Evolutionary conservation across 92 coral and sea anemone species (phyloP).

Genomic region (Epizoanthus scotinus): DNA sequence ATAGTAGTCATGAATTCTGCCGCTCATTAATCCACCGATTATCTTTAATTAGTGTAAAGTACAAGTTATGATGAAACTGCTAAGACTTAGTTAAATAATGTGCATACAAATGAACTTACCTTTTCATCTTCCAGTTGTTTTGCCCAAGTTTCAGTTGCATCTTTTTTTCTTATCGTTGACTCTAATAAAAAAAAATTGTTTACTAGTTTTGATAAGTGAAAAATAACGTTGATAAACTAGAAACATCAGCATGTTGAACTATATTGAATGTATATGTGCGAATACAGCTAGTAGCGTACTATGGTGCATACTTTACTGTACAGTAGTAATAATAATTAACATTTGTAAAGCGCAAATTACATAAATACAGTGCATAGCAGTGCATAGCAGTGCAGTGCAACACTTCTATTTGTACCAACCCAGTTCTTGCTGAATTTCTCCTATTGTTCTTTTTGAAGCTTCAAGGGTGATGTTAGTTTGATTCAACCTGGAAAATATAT

Average conservation of each 20-base stretch:
- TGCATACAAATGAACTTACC: background rate
- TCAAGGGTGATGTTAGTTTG: slow-evolving; percentile 37
- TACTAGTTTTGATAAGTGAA: no score
- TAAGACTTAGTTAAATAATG: background rate
- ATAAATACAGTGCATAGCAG: background rate
- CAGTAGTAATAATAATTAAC: no score
- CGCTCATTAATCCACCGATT: no score
- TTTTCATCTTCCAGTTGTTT: slow-evolving; percentile 33
- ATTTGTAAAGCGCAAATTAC: no score
- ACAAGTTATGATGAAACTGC: no score
- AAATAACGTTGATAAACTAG: no score
- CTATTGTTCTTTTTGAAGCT: slow-evolving; percentile 44
- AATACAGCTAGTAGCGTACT: no score
- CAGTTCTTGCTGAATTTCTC: slow-evolving; percentile 26
- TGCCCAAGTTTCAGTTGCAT: slow-evolving; percentile 18
- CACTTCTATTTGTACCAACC: slow-evolving; percentile 2
- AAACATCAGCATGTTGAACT: no score
- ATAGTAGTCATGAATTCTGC: no score
- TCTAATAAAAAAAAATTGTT: background rate
- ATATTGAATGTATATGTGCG: no score
- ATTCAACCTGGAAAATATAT: slow-evolving; percentile 33
- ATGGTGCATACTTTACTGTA: no score
- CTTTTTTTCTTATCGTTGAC: slow-evolving; percentile 4
- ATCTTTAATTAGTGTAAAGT: no score
- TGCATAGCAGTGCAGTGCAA: background rate